Evolutionary conservation across 2,888 invertebrate species (phyloP).

Genomic region (Trichogramma dendrolimi): DNA sequence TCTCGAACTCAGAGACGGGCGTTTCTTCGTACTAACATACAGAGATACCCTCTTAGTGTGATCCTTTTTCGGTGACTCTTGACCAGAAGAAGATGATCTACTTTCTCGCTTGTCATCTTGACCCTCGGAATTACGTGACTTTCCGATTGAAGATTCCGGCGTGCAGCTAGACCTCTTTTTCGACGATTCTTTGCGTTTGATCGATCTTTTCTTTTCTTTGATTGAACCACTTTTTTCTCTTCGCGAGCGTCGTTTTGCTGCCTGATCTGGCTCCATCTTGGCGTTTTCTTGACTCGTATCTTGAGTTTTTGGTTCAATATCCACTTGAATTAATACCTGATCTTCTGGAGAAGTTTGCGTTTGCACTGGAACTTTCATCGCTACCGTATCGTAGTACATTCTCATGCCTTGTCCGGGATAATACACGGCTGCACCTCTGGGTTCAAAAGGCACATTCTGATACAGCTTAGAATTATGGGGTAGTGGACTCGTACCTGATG

Average conservation of each 20-base stretch:
- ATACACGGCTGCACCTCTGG: slow-evolving; percentile 30
- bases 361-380: slow-evolving; percentile 41
- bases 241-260: slow-evolving; percentile 21
- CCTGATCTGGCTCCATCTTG: slow-evolving; percentile 20
- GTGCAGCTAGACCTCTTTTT: slow-evolving; percentile 39
- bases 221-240: slow-evolving; percentile 30
- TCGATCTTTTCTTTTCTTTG: slow-evolving; percentile 28
- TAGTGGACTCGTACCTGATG: slow-evolving; percentile 31
- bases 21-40: slow-evolving; percentile 44
- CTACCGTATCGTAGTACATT: slow-evolving; percentile 33
- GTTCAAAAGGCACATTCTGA: slow-evolving; percentile 39
- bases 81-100: slow-evolving; percentile 51
- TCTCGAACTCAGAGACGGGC: slow-evolving; percentile 41
- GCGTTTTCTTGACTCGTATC: slow-evolving; percentile 17
- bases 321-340: slow-evolving; percentile 20
- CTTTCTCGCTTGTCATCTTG: slow-evolving; percentile 45
- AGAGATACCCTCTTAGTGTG: slow-evolving; percentile 39
- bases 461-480: slow-evolving; percentile 34
- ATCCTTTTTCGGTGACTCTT: slow-evolving; percentile 50
- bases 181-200: slow-evolving; percentile 30
- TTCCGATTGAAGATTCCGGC: slow-evolving; percentile 31
- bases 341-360: slow-evolving; percentile 43
- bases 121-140: slow-evolving; percentile 25
- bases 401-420: slow-evolving; percentile 29
- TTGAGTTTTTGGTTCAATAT: slow-evolving; percentile 14